Evolutionary conservation across 2,797 vertebrate species (phyloP).

Genomic region (Mormyrops boulengeri): DNA sequence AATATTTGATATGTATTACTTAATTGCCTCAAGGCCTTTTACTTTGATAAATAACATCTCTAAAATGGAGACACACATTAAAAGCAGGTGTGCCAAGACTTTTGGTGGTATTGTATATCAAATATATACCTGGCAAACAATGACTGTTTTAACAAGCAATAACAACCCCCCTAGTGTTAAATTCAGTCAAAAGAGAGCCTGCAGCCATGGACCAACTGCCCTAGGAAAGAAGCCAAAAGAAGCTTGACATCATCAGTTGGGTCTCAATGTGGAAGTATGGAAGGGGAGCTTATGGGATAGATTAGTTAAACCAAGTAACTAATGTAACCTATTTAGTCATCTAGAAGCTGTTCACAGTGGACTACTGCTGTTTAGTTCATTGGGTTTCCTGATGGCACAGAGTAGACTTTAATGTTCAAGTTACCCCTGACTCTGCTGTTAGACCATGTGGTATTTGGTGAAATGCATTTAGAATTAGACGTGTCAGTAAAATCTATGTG

Average conservation of each 20-base stretch:
- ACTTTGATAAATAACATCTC: neutral
- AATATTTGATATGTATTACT: neutral
- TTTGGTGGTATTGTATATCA: neutral
- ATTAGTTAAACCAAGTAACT: neutral
- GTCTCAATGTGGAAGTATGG: neutral
- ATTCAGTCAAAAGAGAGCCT: neutral
- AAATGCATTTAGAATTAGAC: neutral
- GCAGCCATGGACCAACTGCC: neutral
- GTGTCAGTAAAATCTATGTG: neutral
- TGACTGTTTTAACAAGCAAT: slow-evolving; percentile 16
- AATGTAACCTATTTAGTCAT: neutral
- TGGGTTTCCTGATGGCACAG: neutral
- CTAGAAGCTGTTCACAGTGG: neutral
- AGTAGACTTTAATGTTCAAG: neutral
- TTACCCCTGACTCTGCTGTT: neutral
- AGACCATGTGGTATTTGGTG: neutral
- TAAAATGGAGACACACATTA: neutral
- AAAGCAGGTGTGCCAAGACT: neutral
- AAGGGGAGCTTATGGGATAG: neutral
- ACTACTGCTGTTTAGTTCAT: neutral
- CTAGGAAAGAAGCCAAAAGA: neutral
- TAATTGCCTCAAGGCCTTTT: neutral
- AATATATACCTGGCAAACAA: neutral
- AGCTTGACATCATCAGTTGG: neutral
- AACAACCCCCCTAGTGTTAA: neutral